A percentile compares a stretch with the other conserved stretches of the same genome.
phyloP scores from a whole-genome alignment of 2,113 vertebrate species.

The Eira barbara region DNA sequence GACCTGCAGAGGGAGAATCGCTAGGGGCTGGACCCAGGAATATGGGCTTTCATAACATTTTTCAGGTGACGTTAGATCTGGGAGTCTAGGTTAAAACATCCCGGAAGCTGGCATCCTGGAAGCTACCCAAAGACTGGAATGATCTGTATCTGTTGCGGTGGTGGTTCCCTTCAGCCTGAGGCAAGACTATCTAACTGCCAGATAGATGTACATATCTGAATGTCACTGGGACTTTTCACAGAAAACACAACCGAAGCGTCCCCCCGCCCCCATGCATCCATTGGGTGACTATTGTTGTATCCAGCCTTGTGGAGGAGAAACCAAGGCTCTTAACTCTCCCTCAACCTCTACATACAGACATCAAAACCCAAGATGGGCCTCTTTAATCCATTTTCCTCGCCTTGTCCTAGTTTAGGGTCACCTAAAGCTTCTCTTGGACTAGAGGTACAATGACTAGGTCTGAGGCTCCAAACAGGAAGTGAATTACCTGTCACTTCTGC shows the following conservation, averaged over 20 bases:
- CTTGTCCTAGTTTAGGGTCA: neutral
- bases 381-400: neutral
- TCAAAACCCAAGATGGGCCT: neutral
- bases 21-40: neutral
- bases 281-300: neutral
- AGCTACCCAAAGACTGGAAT: neutral
- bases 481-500: neutral
- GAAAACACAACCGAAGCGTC: no score
- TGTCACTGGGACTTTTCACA: neutral
- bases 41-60: neutral
- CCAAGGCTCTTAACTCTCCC: neutral
- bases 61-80: neutral
- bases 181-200: neutral
- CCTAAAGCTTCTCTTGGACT: no score
- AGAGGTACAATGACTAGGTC: neutral
- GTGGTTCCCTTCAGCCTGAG: no score
- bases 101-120: rapidly evolving
- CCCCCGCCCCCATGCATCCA: neutral
- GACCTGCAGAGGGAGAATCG: neutral
- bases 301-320: rapidly evolving
- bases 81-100: neutral
- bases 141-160: neutral
- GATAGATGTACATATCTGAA: neutral
- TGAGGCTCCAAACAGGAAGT: neutral
- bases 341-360: neutral